Conservation (phyloP, 2,797 vertebrate species). For the Danio tinwini region DNA sequence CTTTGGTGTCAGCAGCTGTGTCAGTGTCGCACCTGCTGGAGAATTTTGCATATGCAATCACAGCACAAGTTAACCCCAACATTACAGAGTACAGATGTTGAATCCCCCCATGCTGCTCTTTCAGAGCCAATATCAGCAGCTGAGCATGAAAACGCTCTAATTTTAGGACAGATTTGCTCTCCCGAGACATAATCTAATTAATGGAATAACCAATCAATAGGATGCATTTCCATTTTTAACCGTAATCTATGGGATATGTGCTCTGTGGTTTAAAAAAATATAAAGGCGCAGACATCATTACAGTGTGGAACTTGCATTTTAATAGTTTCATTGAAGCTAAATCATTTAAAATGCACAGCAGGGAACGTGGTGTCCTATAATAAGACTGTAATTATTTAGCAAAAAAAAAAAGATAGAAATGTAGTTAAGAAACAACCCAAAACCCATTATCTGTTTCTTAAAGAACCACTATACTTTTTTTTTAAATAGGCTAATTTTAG, state of each 20-base stretch:
- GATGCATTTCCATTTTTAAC: constrained; percentile 54
- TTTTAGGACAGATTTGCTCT: constrained; percentile 76
- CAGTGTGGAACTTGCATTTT: neutral
- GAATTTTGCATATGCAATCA: constrained; percentile 72
- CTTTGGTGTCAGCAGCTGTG: constrained; percentile 57
- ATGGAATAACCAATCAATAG: constrained; percentile 74
- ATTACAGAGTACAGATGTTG: constrained; percentile 77
- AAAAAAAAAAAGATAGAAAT: too few species aligned
- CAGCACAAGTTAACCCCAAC: constrained; percentile 79
- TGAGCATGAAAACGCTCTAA: constrained; percentile 59
- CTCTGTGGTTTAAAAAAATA: constrained; percentile 44
- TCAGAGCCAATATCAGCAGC: constrained; percentile 67
- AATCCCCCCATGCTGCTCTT: constrained; percentile 74
- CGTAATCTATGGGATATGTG: constrained; percentile 50
- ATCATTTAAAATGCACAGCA: too few species aligned
- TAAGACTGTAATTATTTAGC: too few species aligned
- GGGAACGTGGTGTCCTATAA: too few species aligned
- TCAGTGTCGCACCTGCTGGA: constrained; percentile 77
- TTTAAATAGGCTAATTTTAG: too few species aligned
- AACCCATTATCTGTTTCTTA: too few species aligned
- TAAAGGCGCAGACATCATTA: constrained; percentile 21
- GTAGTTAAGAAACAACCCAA: too few species aligned
- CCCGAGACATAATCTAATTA: constrained; percentile 79
- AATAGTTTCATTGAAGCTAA: neutral
- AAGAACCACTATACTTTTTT: too few species aligned